Percentiles rank a stretch among this genome's conserved stretches.
phyloP scores from a whole-genome alignment of 2,888 invertebrate species.

The Atethmia centrago region DNA sequence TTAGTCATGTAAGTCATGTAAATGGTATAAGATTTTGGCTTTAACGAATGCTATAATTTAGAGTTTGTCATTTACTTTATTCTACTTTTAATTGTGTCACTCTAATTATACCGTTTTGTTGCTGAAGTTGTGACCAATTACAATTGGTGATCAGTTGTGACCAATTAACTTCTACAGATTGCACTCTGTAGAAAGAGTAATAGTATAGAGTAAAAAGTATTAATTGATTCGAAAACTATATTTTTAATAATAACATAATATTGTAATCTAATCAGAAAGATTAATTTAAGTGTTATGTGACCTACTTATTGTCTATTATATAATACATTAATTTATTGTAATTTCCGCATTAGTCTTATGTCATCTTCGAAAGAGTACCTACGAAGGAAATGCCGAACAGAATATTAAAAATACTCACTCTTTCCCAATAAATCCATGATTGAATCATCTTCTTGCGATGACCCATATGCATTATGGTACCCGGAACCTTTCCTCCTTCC shows the following conservation, averaged over 20 bases:
- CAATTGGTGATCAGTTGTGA: background rate
- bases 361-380: too few species aligned
- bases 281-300: too few species aligned
- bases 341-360: background rate
- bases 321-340: background rate
- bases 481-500: constrained; percentile 91
- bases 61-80: background rate
- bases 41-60: background rate
- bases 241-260: background rate
- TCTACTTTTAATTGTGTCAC: background rate
- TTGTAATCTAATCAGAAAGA: background rate
- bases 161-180: background rate
- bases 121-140: background rate
- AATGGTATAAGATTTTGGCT: background rate
- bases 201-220: background rate
- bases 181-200: background rate
- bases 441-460: constrained; percentile 91
- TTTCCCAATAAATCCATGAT: constrained; percentile 96
- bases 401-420: constrained; percentile 91
- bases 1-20: too few species aligned
- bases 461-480: constrained; percentile 82
- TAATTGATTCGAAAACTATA: background rate
- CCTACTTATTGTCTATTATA: background rate
- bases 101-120: background rate
- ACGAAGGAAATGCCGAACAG: too few species aligned